These are phyloP conservation scores for Sparus aurata DNA, from an alignment of 2,797 vertebrate species.

Conservation along the genomic window DNA sequence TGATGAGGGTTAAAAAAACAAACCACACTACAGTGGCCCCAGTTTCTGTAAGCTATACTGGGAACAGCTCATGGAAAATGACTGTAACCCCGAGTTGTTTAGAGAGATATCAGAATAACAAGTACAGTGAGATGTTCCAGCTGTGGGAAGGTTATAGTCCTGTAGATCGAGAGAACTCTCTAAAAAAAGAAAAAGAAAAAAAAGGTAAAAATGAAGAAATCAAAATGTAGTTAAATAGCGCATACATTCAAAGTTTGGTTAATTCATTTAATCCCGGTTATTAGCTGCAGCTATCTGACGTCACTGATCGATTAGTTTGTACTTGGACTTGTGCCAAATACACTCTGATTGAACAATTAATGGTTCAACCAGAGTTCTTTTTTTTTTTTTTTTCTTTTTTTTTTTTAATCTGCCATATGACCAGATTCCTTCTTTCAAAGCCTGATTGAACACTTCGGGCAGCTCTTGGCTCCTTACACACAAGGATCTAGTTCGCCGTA, in stretches of 20 bases:
- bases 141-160: too few species aligned
- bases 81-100: too few species aligned
- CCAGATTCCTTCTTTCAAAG: conserved; percentile 38
- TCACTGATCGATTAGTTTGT: background rate
- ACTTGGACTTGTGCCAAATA: conserved; percentile 6
- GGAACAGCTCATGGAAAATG: background rate
- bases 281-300: background rate
- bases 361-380: background rate
- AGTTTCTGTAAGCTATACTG: too few species aligned
- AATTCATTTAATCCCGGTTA: background rate
- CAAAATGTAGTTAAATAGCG: background rate
- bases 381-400: background rate
- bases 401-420: conserved; percentile 20
- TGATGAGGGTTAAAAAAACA: too few species aligned
- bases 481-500: conserved; percentile 57
- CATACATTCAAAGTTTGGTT: background rate
- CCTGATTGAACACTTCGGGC: background rate
- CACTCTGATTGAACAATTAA: background rate
- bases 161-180: too few species aligned
- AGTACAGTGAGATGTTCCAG: too few species aligned
- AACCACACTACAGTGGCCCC: background rate
- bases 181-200: too few species aligned
- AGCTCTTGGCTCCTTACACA: conserved; percentile 33
- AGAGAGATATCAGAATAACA: too few species aligned
- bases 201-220: too few species aligned